Conservation (phyloP, 64 coral and sea anemone genomes). For the Montipora efflorescens region DNA sequence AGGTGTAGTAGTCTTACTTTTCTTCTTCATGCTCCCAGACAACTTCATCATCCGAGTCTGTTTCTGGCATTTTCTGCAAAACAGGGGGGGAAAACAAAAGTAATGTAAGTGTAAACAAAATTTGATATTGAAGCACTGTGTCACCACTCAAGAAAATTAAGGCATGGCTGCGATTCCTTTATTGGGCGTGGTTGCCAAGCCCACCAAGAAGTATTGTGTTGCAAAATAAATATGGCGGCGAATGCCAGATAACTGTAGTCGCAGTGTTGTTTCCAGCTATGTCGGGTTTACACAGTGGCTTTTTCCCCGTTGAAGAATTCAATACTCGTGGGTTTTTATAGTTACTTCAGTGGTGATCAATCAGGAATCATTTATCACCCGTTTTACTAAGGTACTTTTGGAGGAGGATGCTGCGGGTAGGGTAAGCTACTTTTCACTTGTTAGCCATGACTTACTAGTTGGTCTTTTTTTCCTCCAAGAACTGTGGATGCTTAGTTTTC, state of each 20-base stretch:
- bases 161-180: not conserved
- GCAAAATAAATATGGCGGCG: not conserved
- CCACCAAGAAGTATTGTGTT: not conserved
- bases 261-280: not conserved
- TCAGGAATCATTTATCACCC: slow-evolving; percentile 1
- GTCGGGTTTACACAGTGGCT: not conserved
- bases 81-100: not conserved
- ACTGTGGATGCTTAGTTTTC: not conserved
- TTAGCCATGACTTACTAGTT: not conserved
- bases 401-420: not conserved
- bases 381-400: not conserved
- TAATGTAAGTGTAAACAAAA: too few species aligned
- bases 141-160: not conserved
- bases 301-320: not conserved
- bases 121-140: too few species aligned
- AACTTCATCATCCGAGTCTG: not conserved
- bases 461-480: not conserved
- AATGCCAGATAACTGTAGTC: not conserved
- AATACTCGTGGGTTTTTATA: not conserved
- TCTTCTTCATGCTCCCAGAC: too few species aligned
- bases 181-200: not conserved
- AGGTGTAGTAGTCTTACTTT: too few species aligned
- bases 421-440: not conserved
- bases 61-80: not conserved
- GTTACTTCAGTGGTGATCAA: not conserved